phyloP scores from a whole-genome alignment of 2,113 vertebrate genomes.

The Hystrix brachyura region DNA sequence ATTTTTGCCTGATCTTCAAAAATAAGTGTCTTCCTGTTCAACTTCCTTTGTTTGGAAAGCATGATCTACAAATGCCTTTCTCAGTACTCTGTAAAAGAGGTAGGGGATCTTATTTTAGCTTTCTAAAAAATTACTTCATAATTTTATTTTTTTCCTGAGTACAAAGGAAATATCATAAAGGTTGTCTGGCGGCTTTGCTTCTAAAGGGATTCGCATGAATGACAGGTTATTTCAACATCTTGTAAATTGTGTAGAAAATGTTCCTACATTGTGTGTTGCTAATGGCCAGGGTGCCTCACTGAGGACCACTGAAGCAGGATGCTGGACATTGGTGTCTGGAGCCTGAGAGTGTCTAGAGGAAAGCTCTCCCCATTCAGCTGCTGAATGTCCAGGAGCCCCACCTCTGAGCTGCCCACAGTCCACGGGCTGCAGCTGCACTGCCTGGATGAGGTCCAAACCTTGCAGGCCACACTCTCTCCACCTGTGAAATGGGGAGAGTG shows the following conservation, averaged over 20 bases:
- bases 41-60: constrained; percentile 71
- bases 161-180: constrained; percentile 31
- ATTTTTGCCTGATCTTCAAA: constrained; percentile 55
- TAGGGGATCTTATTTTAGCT: not conserved
- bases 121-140: constrained; percentile 24
- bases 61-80: constrained; percentile 47
- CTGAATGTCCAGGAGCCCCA: not conserved
- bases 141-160: constrained; percentile 47
- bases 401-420: not conserved
- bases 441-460: not conserved
- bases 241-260: not conserved
- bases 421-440: not conserved
- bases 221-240: constrained; percentile 43
- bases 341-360: not conserved
- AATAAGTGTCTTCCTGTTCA: constrained; percentile 40
- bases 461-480: not conserved
- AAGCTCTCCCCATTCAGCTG: not conserved
- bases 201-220: constrained; percentile 40
- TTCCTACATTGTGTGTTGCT: not conserved
- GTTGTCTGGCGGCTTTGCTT: not conserved
- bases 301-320: not conserved
- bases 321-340: not conserved
- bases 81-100: not conserved
- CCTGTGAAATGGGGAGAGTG: not conserved
- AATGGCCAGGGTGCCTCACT: not conserved